Base-by-base conservation (phyloP, 2,888 invertebrate species). In the Tipula lateralis region DNA sequence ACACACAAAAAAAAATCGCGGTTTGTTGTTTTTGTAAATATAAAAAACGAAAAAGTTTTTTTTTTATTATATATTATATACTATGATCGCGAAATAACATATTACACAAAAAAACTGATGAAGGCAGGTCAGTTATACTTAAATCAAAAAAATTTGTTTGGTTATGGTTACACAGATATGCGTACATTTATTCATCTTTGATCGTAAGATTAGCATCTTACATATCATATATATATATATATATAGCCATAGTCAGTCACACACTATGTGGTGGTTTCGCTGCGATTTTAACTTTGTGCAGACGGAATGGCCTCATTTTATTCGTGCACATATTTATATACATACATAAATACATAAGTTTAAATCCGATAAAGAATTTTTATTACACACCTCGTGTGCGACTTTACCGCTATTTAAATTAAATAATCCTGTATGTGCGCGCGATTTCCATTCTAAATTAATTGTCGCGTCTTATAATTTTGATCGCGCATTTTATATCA, bases 381-480 rank as follows among this genome's bases (percentile, higher is more conserved):
- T 7, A 66, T 50, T 66, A 9, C 7, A 66, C 66, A 66, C 66
- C 66, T 24, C 66, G 66, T 66, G 24, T 9, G 66, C 66, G 66
- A 24, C 9, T 66, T 66, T 66, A 66, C 66, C 66, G 66, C 66
- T 66, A 66, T 66, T 66, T 66, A 66, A 24, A 66, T 66, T 66
- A 66, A 66, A 66, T 66, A 66, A 66, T 66, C 66, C 24, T 7
- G 9, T 66, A 1, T 12, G 66, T 24, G 66, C 24, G 24, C 24
- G 66, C 24, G 66, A 66, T 66, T 66, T 66, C 24, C 66, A 66
- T 66, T 66, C 66, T 66, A 66, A 66, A 66, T 66, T 66, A 66
- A 66, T 66, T 66, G 66, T 24, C 66, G 24, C 19, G 66, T 66
- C 66, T 66, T 66, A 66, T 66, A 66, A 66, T 66, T 66, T 66